Base-by-base conservation (phyloP, 2,888 invertebrate genomes). In the Hedychridium roseum region DNA sequence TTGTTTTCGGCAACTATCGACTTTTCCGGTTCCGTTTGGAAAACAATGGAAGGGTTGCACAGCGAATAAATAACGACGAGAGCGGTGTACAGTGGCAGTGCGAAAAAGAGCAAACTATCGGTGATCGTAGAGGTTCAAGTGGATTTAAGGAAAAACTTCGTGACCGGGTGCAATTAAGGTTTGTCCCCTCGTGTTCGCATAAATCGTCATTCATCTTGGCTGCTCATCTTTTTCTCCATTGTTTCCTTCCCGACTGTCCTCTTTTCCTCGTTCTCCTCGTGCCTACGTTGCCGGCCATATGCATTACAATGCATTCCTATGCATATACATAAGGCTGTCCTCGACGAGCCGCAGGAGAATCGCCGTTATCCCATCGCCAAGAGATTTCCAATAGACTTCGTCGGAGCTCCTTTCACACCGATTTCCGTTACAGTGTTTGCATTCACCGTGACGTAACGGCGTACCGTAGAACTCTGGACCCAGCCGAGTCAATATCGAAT, bases 301-400 rank as follows among this genome's bases (percentile, higher is more conserved):
- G n/a, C n/a, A n/a, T 46, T 17, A 16, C 32, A 14, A 32, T 20
- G 20, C 11, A n/a, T 15, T 16, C 16, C 20, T 35, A 15, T 21
- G 35, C n/a, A n/a, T n/a, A n/a, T n/a, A 35, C 35, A 35, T 16
- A 41, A 34, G 31, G 27, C 11, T 31, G 42, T 38, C 35, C 36
- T 39, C 41, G 31, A 34, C 40, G 34, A 21, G 20, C 36, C 47
- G 43, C 43, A 55, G 50, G 53, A 50, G 54, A 54, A 60, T 60
- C 50, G 39, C 54, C 49, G 52, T 57, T 60, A 54, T 62, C 54
- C 56, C 43, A 60, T 58, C 54, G 62, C 58, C 47, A 39, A 20
- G 49, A 36, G 50, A 53, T 60, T 51, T 54, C 45, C 52, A 59
- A 53, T 53, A 43, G 57, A 54, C 53, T 50, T 49, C 42, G 50